Evolutionary conservation across 1,140 invertebrate genomes (phyloP), one percentile per base, ranked within the genome.

Genomic region (Sesamia nonagrioides): DNA sequence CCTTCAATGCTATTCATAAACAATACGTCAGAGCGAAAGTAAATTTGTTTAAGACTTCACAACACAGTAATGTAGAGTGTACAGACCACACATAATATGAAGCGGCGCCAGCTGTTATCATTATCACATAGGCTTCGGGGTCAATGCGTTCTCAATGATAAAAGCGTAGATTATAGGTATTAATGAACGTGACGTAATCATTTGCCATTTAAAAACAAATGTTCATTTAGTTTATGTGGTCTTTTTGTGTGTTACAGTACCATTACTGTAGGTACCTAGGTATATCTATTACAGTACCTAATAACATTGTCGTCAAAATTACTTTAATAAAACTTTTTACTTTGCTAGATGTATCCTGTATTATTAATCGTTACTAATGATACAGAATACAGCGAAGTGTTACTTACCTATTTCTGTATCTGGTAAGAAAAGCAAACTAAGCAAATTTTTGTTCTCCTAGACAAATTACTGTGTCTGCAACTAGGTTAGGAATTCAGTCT

Each of bases 31-130:
- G 15, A 15, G 48, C 13, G 17, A 68, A 54, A 77, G 60, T 60
- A 68, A 68, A 54, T 60, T 78, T 82, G 77, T 79, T 82, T 80
- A 75, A 52, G 68, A 18, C 27, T 72, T 33, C 17, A 42, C 68
- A 77, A 35, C 78, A 82, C 81, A 75, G n/a, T n/a, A n/a, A n/a
- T n/a, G n/a, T n/a, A n/a, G n/a, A n/a, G n/a, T 82, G 74, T 60
- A 48, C 13, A 60, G n/a, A 15, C 69, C 21, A 54, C 18, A 52
- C 68, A 73, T 76, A 75, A 78, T 75, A 68, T 75, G 71, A 54
- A 76, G 48, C 42, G 77, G 81, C 81, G 78, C 78, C 81, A 73
- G 74, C 75, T 82, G 79, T 77, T 82, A 82, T 82, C 81, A 74
- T 78, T 79, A 80, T 82, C 80, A 74, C 58, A 48, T 15, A 52